These are phyloP conservation scores for Siniperca knerii DNA, from an alignment of 2,113 vertebrate genomes.

Conservation along the genomic window DNA sequence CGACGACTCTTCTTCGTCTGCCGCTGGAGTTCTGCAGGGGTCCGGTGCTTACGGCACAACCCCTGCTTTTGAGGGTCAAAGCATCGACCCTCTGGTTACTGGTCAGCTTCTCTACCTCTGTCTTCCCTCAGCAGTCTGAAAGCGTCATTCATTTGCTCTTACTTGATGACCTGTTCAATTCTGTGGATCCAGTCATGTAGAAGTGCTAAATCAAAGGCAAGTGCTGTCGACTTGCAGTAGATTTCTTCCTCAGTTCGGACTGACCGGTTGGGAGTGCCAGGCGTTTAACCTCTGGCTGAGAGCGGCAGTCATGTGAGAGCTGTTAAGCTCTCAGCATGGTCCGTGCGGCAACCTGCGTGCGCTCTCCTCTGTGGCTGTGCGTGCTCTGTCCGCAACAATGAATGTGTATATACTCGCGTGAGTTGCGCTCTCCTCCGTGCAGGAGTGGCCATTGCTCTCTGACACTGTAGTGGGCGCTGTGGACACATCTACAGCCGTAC, in stretches of 20 bases:
- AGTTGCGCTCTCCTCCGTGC: no score
- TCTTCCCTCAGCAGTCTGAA: background rate
- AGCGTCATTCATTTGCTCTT: background rate
- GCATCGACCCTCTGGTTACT: background rate
- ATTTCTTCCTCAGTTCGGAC: background rate
- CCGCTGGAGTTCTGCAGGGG: background rate
- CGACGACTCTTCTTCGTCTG: background rate
- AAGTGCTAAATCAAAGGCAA: background rate
- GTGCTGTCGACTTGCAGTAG: background rate
- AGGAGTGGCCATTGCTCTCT: background rate
- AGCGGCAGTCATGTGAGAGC: background rate
- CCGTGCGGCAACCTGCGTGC: no score
- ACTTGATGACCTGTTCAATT: background rate
- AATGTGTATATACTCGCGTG: background rate
- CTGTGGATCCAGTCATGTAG: background rate
- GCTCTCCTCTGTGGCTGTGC: background rate
- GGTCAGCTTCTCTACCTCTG: constrained; percentile 31
- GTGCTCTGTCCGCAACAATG: background rate
- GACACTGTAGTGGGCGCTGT: background rate
- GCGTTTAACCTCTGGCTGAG: background rate
- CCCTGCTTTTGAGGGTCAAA: background rate
- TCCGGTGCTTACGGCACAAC: constrained; percentile 13
- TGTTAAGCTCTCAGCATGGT: background rate
- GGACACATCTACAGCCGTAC: no score
- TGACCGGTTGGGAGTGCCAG: background rate